These are phyloP conservation scores for Erithacus rubecula DNA, from an alignment of 2,797 vertebrate genomes.

Conservation along the genomic window DNA sequence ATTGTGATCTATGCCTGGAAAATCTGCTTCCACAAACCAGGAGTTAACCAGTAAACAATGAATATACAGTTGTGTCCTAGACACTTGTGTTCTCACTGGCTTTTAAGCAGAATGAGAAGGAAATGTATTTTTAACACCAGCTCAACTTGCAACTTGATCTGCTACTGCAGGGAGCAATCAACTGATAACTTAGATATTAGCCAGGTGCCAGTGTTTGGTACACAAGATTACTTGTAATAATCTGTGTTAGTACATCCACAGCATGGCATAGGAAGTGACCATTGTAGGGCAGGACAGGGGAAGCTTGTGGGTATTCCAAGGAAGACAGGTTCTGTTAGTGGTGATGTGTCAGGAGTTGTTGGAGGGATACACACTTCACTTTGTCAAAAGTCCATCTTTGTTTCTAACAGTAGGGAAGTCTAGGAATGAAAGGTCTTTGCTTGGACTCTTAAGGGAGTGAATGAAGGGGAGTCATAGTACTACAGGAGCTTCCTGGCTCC, in stretches of 20 bases:
- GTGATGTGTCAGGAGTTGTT: neutral
- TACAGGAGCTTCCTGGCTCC: neutral
- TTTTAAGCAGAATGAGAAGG: neutral
- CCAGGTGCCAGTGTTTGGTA: neutral
- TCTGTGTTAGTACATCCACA: neutral
- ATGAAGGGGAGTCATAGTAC: neutral
- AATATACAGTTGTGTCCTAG: neutral
- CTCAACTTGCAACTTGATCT: neutral
- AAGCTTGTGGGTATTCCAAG: neutral
- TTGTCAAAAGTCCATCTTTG: neutral
- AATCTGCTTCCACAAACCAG: neutral
- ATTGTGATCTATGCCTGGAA: neutral
- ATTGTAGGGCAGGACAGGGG: neutral
- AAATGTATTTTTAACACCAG: neutral
- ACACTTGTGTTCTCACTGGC: neutral
- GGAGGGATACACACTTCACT: neutral
- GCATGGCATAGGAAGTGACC: neutral
- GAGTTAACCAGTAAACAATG: neutral
- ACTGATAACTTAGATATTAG: neutral
- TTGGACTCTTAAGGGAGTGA: neutral
- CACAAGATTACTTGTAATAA: neutral
- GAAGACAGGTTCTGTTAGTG: neutral
- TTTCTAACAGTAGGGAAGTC: neutral
- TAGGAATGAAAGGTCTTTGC: neutral
- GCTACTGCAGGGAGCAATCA: neutral